These are phyloP conservation scores for Sebastes nivosus DNA, from an alignment of 2,797 vertebrate genomes.

Conservation along the genomic window DNA sequence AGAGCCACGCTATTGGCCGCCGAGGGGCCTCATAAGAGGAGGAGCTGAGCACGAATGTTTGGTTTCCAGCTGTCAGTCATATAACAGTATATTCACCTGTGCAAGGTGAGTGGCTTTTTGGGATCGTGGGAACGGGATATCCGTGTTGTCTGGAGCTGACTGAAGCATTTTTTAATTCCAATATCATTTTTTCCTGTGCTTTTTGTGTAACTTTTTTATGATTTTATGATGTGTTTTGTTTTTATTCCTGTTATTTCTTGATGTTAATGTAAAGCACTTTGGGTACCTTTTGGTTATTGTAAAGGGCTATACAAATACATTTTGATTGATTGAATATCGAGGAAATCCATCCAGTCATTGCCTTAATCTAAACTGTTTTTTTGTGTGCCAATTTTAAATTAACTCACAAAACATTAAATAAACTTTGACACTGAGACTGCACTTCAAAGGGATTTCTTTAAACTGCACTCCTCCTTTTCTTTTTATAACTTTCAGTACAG, in stretches of 20 bases:
- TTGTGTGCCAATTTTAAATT: not conserved
- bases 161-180: slow-evolving; percentile 12
- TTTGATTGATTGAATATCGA: not conserved
- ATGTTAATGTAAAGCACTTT: no score
- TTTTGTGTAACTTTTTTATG: no score
- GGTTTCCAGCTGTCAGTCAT: slow-evolving; percentile 87
- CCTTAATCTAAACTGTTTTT: not conserved
- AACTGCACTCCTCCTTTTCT: not conserved
- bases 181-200: not conserved
- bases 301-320: no score
- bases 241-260: no score
- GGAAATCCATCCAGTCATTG: not conserved
- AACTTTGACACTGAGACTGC: not conserved
- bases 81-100: slow-evolving; percentile 78
- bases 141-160: slow-evolving; percentile 43
- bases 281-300: no score
- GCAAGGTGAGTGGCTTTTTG: slow-evolving; percentile 72
- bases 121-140: slow-evolving; percentile 68
- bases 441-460: not conserved
- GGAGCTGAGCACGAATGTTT: slow-evolving; percentile 83
- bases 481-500: not conserved
- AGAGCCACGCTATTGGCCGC: slow-evolving; percentile 87
- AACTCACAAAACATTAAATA: not conserved
- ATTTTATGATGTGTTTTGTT: no score
- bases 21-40: slow-evolving; percentile 75